A percentile compares a stretch with the other conserved stretches of the same genome.
phyloP scores from a whole-genome alignment of 2,888 invertebrate species.

The Melinopterus prodromus region DNA sequence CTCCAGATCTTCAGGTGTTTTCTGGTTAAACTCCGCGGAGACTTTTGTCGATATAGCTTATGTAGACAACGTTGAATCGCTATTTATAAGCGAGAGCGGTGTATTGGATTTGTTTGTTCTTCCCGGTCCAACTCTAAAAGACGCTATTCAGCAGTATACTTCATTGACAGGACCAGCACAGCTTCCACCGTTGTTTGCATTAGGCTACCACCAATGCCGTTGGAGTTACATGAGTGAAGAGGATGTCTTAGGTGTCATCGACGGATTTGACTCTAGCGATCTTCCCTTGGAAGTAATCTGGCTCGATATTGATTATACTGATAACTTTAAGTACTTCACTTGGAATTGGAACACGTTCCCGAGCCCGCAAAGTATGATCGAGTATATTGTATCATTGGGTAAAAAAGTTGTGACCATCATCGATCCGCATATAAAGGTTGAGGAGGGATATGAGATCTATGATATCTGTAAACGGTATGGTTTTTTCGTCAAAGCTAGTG shows the following conservation, averaged over 20 bases:
- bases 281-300: conserved; percentile 95
- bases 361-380: conserved; percentile 84
- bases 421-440: conserved; percentile 96
- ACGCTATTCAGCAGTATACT: conserved; percentile 85
- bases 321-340: conserved; percentile 95
- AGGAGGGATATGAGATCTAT: conserved; percentile 84
- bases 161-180: conserved; percentile 86
- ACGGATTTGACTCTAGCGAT: conserved; percentile 86
- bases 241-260: conserved; percentile 84
- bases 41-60: conserved; percentile 38
- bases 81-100: conserved; percentile 95
- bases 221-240: conserved; percentile 98
- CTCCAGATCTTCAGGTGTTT: conserved; percentile 31
- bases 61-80: conserved; percentile 67
- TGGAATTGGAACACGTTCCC: conserved; percentile 93
- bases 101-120: conserved; percentile 92
- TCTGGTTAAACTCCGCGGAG: conserved; percentile 38
- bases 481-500: conserved; percentile 85
- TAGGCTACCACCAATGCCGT: conserved; percentile 93
- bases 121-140: conserved; percentile 83
- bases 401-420: conserved; percentile 92
- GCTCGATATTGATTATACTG: conserved; percentile 98
- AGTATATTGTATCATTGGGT: conserved; percentile 83
- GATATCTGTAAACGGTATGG: conserved; percentile 81
- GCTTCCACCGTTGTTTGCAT: conserved; percentile 85